These are phyloP conservation scores for Heteronetta atricapilla DNA, from an alignment of 2,113 vertebrate species.

Conservation along the genomic window DNA sequence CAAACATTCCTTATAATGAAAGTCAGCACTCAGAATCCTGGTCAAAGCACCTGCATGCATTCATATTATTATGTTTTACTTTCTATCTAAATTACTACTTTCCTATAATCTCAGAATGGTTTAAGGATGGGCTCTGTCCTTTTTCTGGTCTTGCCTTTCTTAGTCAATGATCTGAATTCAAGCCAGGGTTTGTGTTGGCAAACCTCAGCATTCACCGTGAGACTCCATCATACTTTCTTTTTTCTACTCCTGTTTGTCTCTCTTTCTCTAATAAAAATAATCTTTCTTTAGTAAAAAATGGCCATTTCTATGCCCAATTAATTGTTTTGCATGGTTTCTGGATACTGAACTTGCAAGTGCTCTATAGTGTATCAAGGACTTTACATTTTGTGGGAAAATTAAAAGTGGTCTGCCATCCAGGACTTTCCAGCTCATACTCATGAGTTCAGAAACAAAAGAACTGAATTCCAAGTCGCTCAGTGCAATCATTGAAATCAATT, in stretches of 20 bases:
- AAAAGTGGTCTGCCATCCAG: neutral
- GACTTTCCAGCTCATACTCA: neutral
- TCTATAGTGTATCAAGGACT: neutral
- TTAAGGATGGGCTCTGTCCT: neutral
- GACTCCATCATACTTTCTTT: neutral
- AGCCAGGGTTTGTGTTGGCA: neutral
- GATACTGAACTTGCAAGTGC: neutral
- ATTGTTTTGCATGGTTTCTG: neutral
- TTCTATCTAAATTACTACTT: neutral
- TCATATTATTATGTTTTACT: neutral
- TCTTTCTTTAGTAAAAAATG: neutral
- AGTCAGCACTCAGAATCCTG: neutral
- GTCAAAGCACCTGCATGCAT: neutral
- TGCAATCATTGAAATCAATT: neutral
- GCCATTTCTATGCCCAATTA: neutral
- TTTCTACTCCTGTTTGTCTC: neutral
- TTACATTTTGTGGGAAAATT: slow-evolving; percentile 8
- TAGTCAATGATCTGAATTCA: neutral
- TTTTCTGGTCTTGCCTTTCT: neutral
- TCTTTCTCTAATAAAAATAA: neutral
- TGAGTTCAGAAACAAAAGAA: neutral
- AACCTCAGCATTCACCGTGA: neutral
- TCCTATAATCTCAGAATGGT: neutral
- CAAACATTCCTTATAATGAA: neutral
- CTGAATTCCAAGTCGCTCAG: neutral